phyloP scores from a whole-genome alignment of 2,888 invertebrate genomes.

The Drosophila leonis region DNA sequence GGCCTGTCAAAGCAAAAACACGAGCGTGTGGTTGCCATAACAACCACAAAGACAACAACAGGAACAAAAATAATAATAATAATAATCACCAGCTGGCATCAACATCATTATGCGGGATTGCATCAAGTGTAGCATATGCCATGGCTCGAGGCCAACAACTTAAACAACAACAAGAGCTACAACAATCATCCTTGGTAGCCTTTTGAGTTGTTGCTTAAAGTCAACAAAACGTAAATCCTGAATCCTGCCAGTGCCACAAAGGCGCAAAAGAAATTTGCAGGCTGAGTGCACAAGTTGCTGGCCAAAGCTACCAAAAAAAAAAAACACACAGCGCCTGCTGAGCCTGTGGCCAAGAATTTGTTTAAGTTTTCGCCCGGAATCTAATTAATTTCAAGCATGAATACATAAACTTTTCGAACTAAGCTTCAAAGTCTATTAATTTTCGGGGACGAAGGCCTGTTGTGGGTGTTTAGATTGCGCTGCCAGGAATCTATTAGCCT shows the following conservation, averaged over 20 bases:
- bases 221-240: constrained; percentile 21
- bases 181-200: constrained; percentile 12
- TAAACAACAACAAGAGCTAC: constrained; percentile 8
- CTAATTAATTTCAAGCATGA: constrained; percentile 74
- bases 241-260: constrained; percentile 16
- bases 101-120: constrained; percentile 41
- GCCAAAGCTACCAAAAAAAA: not conserved
- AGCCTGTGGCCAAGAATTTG: constrained; percentile 23
- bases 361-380: constrained; percentile 54
- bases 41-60: constrained; percentile 27
- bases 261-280: constrained; percentile 15
- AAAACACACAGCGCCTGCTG: not conserved
- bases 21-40: constrained; percentile 22
- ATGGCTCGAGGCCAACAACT: constrained; percentile 22
- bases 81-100: constrained; percentile 34
- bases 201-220: constrained; percentile 20
- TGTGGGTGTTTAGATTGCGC: not conserved
- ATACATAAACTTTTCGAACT: constrained; percentile 54
- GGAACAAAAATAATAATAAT: constrained; percentile 23
- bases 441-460: constrained; percentile 15
- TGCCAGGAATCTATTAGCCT: constrained; percentile 61
- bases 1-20: constrained; percentile 24
- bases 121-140: constrained; percentile 39
- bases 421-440: constrained; percentile 63
- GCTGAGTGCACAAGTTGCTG: constrained; percentile 1